Evolutionary conservation across 2,113 vertebrate species (phyloP).

Genomic region (Nematolebias whitei): DNA sequence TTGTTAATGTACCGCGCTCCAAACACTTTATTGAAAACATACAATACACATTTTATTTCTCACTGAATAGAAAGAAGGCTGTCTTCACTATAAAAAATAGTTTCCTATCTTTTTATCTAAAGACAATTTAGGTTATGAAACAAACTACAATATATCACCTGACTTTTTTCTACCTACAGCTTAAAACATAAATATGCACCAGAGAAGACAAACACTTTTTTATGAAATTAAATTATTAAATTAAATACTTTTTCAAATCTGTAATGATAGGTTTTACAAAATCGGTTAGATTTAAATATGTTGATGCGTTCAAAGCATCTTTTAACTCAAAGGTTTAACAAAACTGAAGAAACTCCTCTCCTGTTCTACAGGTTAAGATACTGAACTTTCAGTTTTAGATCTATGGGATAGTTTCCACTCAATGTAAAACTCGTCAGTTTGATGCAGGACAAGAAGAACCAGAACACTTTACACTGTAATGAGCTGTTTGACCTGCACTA

Average conservation of each 20-base stretch:
- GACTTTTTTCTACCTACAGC: too few species aligned
- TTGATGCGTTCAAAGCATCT: background rate
- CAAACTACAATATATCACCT: too few species aligned
- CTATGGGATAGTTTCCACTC: background rate
- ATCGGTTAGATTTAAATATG: background rate
- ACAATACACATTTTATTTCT: too few species aligned
- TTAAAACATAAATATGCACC: too few species aligned
- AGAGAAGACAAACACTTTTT: too few species aligned
- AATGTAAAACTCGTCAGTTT: conserved; percentile 3
- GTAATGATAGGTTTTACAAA: background rate
- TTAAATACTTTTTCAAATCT: background rate
- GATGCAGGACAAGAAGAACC: conserved; percentile 29
- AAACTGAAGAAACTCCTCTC: background rate
- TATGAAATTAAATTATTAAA: too few species aligned
- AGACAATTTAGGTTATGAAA: too few species aligned
- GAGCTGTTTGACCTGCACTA: conserved; percentile 72
- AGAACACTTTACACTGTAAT: conserved; percentile 53
- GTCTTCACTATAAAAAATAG: too few species aligned
- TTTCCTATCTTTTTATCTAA: too few species aligned
- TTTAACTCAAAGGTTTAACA: background rate
- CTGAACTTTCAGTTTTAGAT: background rate
- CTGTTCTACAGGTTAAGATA: background rate
- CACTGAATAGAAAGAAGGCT: too few species aligned
- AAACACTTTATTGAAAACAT: too few species aligned
- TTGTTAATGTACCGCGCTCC: too few species aligned